phyloP scores from a whole-genome alignment of 2,888 invertebrate species.

The Folsomia candida region DNA sequence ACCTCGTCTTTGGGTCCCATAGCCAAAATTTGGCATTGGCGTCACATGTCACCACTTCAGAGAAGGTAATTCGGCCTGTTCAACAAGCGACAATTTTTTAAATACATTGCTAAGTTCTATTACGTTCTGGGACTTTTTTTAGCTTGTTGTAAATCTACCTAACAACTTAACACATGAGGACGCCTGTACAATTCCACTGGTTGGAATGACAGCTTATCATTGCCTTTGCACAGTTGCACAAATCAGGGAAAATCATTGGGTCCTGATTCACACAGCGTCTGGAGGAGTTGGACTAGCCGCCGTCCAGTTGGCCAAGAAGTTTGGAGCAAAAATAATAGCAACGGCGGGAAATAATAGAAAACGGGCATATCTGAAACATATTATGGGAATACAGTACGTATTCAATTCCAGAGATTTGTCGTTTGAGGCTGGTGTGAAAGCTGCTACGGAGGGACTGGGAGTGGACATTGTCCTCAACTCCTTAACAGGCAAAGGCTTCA shows the following conservation, averaged over 20 bases:
- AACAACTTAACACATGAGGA: slow-evolving; percentile 8
- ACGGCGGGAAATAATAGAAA: slow-evolving; percentile 28
- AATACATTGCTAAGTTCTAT: too few relatives aligned
- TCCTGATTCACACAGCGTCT: slow-evolving; percentile 13
- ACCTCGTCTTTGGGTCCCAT: background rate
- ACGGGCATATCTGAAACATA: too few relatives aligned
- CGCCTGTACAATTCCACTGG: slow-evolving; percentile 17
- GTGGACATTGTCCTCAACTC: slow-evolving; percentile 8
- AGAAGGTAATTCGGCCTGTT: too few relatives aligned
- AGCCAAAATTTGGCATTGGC: too few relatives aligned
- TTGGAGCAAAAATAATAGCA: slow-evolving; percentile 18
- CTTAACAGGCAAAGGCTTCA: too few relatives aligned
- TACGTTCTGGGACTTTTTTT: too few relatives aligned
- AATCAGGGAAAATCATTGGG: slow-evolving; percentile 2
- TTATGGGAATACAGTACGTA: background rate
- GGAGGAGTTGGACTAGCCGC: too few relatives aligned
- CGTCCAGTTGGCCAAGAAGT: slow-evolving; percentile 18
- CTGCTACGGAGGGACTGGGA: background rate
- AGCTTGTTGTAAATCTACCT: too few relatives aligned
- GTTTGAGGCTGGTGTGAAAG: background rate
- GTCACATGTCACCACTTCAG: too few relatives aligned
- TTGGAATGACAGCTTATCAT: slow-evolving; percentile 16
- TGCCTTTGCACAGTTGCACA: slow-evolving; percentile 17
- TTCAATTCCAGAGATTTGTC: background rate
- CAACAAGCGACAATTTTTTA: too few relatives aligned